These are phyloP conservation scores for Acipenser oxyrinchus DNA, from an alignment of 2,797 vertebrate genomes.

Conservation along the genomic window DNA sequence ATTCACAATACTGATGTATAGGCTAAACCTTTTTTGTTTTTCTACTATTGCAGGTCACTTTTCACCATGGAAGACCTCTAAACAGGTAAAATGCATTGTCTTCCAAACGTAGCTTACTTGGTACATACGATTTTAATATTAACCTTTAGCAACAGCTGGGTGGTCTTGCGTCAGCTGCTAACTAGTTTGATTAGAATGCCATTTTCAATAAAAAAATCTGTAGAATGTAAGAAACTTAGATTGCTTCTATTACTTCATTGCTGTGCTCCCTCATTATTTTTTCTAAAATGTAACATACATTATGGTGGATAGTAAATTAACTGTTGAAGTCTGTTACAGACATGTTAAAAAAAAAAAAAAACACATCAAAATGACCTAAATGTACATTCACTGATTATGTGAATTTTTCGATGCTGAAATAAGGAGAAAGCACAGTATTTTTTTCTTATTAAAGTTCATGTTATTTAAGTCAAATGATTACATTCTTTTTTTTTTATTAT, in stretches of 20 bases:
- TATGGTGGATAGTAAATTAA: too few relatives aligned
- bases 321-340: too few relatives aligned
- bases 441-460: too few relatives aligned
- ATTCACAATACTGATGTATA: constrained; percentile 17
- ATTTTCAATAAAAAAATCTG: neutral
- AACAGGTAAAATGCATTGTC: constrained; percentile 76
- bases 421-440: too few relatives aligned
- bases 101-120: constrained; percentile 25
- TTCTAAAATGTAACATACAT: neutral
- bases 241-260: neutral
- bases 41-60: constrained; percentile 89
- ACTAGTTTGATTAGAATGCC: constrained; percentile 13
- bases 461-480: too few relatives aligned
- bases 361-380: too few relatives aligned
- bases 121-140: constrained; percentile 10
- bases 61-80: constrained; percentile 97
- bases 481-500: neutral
- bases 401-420: too few relatives aligned
- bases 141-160: constrained; percentile 9
- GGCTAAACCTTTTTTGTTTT: constrained; percentile 64
- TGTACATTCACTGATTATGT: too few relatives aligned
- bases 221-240: neutral
- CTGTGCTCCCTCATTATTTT: neutral
- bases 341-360: too few relatives aligned
- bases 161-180: constrained; percentile 13